Evolutionary conservation across 53 echinoderm and acorn worm genomes (phyloP).

Genomic region (Zoroaster sp.): DNA sequence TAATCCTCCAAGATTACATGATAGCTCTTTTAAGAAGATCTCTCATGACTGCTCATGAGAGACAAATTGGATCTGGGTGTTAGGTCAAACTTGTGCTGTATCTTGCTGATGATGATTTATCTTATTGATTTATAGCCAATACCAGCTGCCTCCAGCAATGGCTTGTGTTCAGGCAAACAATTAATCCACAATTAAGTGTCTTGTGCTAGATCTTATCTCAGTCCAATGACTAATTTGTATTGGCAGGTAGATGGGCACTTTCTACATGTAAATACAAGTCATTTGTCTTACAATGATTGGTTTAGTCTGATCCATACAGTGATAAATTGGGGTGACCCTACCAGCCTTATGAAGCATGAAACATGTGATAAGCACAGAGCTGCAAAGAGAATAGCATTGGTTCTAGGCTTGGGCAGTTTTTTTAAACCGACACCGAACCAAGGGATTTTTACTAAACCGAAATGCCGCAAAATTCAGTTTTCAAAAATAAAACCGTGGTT

Average conservation of each 20-base stretch:
- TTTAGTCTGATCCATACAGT: background rate
- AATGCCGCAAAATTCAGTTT: no score
- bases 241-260: constrained; percentile 18
- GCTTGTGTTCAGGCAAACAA: constrained; percentile 6
- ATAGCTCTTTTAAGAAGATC: no score
- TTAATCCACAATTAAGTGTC: constrained; percentile 38
- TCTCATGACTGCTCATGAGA: background rate
- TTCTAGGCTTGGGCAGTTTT: no score
- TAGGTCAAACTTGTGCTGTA: background rate
- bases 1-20: no score
- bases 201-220: background rate
- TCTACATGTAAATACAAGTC: background rate
- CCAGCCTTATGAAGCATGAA: no score
- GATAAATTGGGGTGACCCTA: background rate
- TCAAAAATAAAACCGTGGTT: no score
- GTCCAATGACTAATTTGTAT: constrained; percentile 39
- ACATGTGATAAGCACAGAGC: no score
- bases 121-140: no score
- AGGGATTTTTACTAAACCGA: no score
- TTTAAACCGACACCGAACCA: no score
- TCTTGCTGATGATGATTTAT: background rate
- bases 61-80: background rate
- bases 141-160: background rate
- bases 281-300: constrained; percentile 32
- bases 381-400: no score